phyloP scores from a whole-genome alignment of 2,888 invertebrate species.

The Agrotis ipsilon region DNA sequence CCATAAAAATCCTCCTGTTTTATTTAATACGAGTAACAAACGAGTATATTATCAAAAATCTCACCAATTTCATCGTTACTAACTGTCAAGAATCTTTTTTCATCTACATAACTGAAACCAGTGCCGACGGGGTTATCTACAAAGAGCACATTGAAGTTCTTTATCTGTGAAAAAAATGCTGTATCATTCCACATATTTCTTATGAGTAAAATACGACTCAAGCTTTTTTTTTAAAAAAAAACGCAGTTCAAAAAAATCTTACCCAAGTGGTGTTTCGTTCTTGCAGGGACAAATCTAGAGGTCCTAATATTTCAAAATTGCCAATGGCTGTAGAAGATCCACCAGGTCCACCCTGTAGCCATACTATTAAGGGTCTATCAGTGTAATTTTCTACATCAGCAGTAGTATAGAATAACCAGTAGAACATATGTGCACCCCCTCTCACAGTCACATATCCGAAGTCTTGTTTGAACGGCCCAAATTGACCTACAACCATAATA shows the following conservation, averaged over 20 bases:
- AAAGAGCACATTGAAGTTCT: constrained; percentile 95
- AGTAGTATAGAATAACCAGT: constrained; percentile 96
- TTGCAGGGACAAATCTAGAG: constrained; percentile 92
- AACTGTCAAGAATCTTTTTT: constrained; percentile 74
- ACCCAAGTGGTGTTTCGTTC: constrained; percentile 95
- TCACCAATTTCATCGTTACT: constrained; percentile 87
- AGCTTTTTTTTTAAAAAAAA: no score
- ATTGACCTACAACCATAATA: constrained; percentile 75
- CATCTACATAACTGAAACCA: constrained; percentile 96
- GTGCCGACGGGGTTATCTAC: constrained; percentile 98
- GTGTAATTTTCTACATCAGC: constrained; percentile 91
- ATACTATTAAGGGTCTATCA: constrained; percentile 95
- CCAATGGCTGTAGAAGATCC: constrained; percentile 95
- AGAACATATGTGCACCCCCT: constrained; percentile 95
- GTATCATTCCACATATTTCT: background rate
- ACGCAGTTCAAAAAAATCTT: constrained; percentile 61
- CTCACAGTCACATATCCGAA: constrained; percentile 95
- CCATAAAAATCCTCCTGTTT: background rate
- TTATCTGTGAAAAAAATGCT: constrained; percentile 87
- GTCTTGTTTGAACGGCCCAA: constrained; percentile 93
- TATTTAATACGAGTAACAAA: background rate
- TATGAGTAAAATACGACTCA: no score
- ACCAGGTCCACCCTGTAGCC: constrained; percentile 97
- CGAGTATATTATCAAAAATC: background rate
- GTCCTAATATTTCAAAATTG: constrained; percentile 97